Conservation (phyloP, 1,140 invertebrate genomes). For the Drosophila saltans region DNA sequence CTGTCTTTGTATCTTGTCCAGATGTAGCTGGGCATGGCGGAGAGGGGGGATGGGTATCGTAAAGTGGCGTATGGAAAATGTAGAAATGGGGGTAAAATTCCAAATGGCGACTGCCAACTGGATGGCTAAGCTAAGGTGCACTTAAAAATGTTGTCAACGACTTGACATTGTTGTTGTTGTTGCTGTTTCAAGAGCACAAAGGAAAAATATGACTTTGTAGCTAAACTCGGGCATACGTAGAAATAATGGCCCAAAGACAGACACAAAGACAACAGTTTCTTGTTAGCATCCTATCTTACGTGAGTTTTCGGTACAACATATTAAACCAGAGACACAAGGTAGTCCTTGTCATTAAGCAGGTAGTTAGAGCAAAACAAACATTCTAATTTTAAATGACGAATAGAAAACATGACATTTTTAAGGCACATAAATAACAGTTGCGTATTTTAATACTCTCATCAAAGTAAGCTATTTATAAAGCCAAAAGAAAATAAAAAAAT, state of each 20-base stretch:
- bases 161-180: slow-evolving; percentile 79
- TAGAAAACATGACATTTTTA: background rate
- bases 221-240: slow-evolving; percentile 38
- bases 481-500: no score
- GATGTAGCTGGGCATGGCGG: background rate
- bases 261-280: slow-evolving; percentile 45
- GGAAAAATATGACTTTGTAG: slow-evolving; percentile 66
- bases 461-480: no score
- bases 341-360: background rate
- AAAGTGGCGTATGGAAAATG: background rate
- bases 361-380: background rate
- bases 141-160: slow-evolving; percentile 69
- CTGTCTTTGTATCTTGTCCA: slow-evolving; percentile 40
- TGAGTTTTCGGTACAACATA: background rate
- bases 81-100: background rate
- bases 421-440: no score
- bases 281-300: background rate
- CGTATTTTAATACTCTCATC: no score
- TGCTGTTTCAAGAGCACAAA: slow-evolving; percentile 71
- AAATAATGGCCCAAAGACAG: slow-evolving; percentile 51
- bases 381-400: background rate
- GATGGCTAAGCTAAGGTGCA: slow-evolving; percentile 45
- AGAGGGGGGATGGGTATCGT: background rate
- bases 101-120: slow-evolving; percentile 37
- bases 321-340: background rate